Base-by-base conservation (phyloP, 2,888 invertebrate species). In the Rhagium mordax region DNA sequence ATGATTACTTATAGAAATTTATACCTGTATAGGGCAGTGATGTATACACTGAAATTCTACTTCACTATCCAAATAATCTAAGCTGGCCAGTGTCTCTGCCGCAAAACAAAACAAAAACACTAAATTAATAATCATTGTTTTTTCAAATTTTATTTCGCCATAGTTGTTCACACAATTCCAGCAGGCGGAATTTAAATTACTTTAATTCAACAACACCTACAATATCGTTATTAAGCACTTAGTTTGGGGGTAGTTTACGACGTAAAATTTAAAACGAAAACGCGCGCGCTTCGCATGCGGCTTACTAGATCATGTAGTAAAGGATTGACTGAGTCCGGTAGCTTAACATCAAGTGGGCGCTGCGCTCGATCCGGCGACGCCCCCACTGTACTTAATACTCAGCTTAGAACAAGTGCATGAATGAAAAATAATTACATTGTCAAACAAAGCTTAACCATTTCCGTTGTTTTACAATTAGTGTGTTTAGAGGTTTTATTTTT, bases 1-100 rank as follows among this genome's bases (percentile, higher is more conserved):
- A 41, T 41, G 41, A 41, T 41, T 6, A 33, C 13, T 13, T 13
- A 41, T 41, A 41, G 10, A 41, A 41, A 15, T 41, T 41, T 41
- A 41, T 82, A 86, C 86, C 85, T 86, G 85, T 20, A 83, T 72
- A 21, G 86, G 84, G 70, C 87, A 87, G 78, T 84, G 82, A 74
- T 85, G 82, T 2, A 83, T 79, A 69, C 87, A 87, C 62, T 85
- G 80, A 62, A 79, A 77, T 71, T 86, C 85, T 24, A 86, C 84
- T 75, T 83, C 81, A 18, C 33, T 68, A 55, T 78, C 81, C 47
- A 81, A 70, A 64, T 72, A 21, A 5, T 78, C 79, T 24, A 67
- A 33, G 15, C 21, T 67, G 47, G 66, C 66, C 16, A 67, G 16
- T 21, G 66, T 67, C 66, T 57, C 57, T 67, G 16, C 57, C 47